Evolutionary conservation across 2,797 vertebrate species (phyloP), one percentile per base, ranked within the genome.

Genomic region (Rousettus madagascariensis): DNA sequence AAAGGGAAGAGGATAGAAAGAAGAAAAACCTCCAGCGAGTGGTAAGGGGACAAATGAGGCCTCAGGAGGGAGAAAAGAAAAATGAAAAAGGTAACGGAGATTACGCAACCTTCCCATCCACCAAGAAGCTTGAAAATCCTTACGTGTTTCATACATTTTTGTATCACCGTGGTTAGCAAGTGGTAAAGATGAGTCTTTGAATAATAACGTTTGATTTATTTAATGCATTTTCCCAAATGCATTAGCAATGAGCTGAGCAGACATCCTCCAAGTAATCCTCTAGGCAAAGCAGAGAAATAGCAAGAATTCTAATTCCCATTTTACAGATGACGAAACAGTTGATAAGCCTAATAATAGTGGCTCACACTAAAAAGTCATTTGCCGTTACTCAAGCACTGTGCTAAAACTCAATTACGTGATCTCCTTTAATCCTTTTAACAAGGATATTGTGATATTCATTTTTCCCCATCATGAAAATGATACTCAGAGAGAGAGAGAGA

Each of bases 201-300:
- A 86, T 77, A 90, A 92, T 63, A 88, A 84, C 30, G 16, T 93
- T 93, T 77, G 86, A 33, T 82, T 90, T 94, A 36, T 46, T 86
- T 36, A 55, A 41, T 4, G 33, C 53, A 20, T 86, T 84, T 91
- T 4, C 79, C 38, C 77, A 71, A 88, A 78, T 6, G 74, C 75
- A 26, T 43, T 86, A 57, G 65, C 72, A 86, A 84, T 51, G 20
- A 82, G 61, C n/a, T 22, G 65, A 79, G 36, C n/a, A 86, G 80
- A 77, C 55, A 55, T 36, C 33, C 6, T 59, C 6, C n/a, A 88
- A 90, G 72, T 53, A 86, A 92, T 91, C 51, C 46, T 57, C 65
- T 83, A 2, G 72, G 84, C 38, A 57, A 89, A 95, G 63, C 8
- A 51, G 51, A 33, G 65, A 78, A 86, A 26, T 53, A 24, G 77